These are phyloP conservation scores for Coremacera marginata DNA, from an alignment of 2,888 invertebrate species.

Conservation along the genomic window DNA sequence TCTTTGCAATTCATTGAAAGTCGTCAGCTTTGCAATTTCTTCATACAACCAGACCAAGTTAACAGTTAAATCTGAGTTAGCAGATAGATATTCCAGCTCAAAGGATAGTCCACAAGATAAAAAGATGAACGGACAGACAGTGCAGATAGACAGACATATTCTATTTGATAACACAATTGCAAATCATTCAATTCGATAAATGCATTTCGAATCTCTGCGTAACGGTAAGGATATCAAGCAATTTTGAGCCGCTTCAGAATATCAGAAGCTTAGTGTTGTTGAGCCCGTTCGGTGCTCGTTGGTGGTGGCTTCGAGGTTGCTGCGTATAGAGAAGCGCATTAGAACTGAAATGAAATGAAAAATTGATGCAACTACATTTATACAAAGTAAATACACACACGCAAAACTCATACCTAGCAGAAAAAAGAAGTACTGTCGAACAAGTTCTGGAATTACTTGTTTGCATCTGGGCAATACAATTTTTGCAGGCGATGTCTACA, in stretches of 20 bases:
- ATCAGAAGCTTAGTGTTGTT: background rate
- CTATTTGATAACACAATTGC: conserved; percentile 27
- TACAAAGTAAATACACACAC: background rate
- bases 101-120: too few species aligned
- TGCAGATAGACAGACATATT: background rate
- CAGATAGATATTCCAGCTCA: too few species aligned
- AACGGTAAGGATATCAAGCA: background rate
- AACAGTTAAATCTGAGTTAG: background rate
- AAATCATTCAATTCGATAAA: conserved; percentile 26
- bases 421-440: too few species aligned
- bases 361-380: background rate
- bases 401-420: background rate
- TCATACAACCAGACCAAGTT: conserved; percentile 1
- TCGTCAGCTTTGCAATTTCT: conserved; percentile 1
- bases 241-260: background rate
- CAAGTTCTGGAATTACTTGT: too few species aligned
- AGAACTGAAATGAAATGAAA: conserved; percentile 10
- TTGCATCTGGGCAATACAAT: too few species aligned
- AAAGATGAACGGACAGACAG: too few species aligned
- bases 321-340: conserved; percentile 4
- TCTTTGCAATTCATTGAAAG: conserved; percentile 2
- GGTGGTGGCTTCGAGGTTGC: background rate
- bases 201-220: background rate
- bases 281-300: background rate
- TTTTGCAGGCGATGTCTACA: too few species aligned